Evolutionary conservation across 2,113 vertebrate species (phyloP).

Genomic region (Elanoides forficatus): DNA sequence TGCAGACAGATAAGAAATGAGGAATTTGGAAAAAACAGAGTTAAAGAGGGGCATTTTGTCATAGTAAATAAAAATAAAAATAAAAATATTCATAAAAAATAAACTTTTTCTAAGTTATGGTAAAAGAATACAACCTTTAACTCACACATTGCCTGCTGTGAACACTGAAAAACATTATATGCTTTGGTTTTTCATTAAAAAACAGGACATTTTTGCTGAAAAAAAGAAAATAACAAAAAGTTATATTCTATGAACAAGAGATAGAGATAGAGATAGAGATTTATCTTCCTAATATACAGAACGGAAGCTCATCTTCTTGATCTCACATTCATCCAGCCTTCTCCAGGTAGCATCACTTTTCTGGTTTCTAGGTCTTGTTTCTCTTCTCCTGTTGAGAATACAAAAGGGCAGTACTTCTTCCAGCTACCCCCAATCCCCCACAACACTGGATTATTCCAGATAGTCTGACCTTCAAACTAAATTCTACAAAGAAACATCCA

Average conservation of each 20-base stretch:
- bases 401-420: not conserved
- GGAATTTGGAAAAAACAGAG: not conserved
- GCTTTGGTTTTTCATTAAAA: not conserved
- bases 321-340: not conserved
- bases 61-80: not conserved
- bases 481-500: not conserved
- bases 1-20: not conserved
- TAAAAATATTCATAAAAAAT: not conserved
- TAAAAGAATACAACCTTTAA: not conserved
- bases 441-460: not conserved
- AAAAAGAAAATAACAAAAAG: not conserved
- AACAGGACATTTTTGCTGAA: not conserved
- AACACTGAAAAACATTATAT: not conserved
- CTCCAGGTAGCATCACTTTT: not conserved
- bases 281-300: not conserved
- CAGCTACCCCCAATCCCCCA: not conserved
- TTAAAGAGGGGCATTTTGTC: not conserved
- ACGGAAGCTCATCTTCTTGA: not conserved
- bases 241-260: not conserved
- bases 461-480: not conserved
- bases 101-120: not conserved
- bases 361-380: not conserved
- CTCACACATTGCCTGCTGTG: not conserved
- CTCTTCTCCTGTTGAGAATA: not conserved
- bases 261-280: not conserved